phyloP scores from a whole-genome alignment of 2,888 invertebrate genomes.

The Ennomos quercinarius region DNA sequence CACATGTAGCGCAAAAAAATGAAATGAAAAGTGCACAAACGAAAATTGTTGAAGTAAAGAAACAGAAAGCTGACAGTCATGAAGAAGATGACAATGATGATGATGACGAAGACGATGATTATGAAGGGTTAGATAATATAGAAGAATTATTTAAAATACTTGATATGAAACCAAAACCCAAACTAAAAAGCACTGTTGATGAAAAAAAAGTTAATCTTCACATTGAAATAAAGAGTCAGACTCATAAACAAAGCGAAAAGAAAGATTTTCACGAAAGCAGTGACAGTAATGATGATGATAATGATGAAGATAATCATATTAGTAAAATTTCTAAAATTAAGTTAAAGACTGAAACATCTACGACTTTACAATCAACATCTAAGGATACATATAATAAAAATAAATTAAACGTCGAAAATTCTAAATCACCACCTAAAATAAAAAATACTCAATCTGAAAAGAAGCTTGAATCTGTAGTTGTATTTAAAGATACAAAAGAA shows the following conservation, averaged over 20 bases:
- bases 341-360: slow-evolving; percentile 6
- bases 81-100: slow-evolving; percentile 47
- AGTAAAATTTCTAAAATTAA: slow-evolving; percentile 26
- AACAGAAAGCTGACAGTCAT: slow-evolving; percentile 13
- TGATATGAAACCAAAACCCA: slow-evolving; percentile 39
- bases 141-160: slow-evolving; percentile 39
- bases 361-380: slow-evolving; percentile 14
- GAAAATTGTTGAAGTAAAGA: slow-evolving; percentile 1
- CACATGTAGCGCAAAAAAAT: neutral
- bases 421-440: slow-evolving; percentile 18
- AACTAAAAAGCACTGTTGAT: slow-evolving; percentile 25
- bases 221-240: slow-evolving; percentile 23
- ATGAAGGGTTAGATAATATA: slow-evolving; percentile 40
- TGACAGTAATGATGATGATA: slow-evolving; percentile 28
- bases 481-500: slow-evolving; percentile 1
- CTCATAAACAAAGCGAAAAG: slow-evolving; percentile 23
- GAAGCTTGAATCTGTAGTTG: slow-evolving; percentile 1
- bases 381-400: slow-evolving; percentile 32
- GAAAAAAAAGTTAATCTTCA: slow-evolving; percentile 16
- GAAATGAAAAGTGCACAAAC: neutral
- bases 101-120: slow-evolving; percentile 43
- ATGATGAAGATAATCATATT: slow-evolving; percentile 36
- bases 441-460: slow-evolving; percentile 21
- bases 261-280: neutral
- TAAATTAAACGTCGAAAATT: slow-evolving; percentile 23